Evolutionary conservation across 2,888 invertebrate genomes (phyloP).

Genomic region (Drepana falcataria): DNA sequence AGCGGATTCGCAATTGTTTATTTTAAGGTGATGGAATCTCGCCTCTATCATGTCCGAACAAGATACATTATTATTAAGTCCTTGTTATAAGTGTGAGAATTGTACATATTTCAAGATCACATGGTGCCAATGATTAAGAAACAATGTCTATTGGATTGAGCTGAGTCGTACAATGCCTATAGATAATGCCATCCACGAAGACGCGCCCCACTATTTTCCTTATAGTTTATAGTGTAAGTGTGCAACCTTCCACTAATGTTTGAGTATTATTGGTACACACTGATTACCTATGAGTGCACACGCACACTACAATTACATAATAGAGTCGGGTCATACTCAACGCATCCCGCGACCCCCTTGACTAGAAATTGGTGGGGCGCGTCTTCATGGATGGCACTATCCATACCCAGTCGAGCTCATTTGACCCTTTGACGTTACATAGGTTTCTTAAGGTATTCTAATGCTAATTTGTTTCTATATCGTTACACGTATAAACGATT

Average conservation of each 20-base stretch:
- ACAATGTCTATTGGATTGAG: slow-evolving; percentile 17
- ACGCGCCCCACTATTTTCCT: too few relatives aligned
- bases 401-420: slow-evolving; percentile 1
- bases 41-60: slow-evolving; percentile 19
- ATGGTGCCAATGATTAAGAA: slow-evolving; percentile 42
- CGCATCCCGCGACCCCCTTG: too few relatives aligned
- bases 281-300: too few relatives aligned
- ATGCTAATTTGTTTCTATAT: slow-evolving; percentile 23
- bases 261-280: too few relatives aligned
- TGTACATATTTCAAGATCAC: slow-evolving; percentile 50
- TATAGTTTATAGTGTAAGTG: too few relatives aligned
- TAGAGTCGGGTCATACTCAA: too few relatives aligned
- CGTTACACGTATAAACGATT: slow-evolving; percentile 30
- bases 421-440: slow-evolving; percentile 21
- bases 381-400: too few relatives aligned
- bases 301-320: too few relatives aligned
- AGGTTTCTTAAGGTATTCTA: slow-evolving; percentile 34
- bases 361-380: too few relatives aligned
- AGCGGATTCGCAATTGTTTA: slow-evolving; percentile 3
- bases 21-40: slow-evolving; percentile 19
- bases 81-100: slow-evolving; percentile 26
- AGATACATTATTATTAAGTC: slow-evolving; percentile 6
- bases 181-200: too few relatives aligned
- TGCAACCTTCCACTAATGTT: too few relatives aligned
- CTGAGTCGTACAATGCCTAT: slow-evolving; percentile 9